Conservation (phyloP, 2,888 invertebrate species). For the Chirona hameri region DNA sequence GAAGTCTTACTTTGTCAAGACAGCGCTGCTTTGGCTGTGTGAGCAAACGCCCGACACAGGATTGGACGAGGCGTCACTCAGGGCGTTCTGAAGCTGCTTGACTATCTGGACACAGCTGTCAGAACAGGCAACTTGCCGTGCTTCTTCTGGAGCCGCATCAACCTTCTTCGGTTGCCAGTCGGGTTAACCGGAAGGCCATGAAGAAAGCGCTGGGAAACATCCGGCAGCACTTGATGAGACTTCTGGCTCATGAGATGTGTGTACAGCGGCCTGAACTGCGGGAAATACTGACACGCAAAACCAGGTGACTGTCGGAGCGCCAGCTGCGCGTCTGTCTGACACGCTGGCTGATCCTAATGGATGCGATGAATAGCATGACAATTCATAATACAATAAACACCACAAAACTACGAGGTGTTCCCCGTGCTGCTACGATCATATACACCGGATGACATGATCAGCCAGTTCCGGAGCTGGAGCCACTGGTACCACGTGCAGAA, state of each 20-base stretch:
- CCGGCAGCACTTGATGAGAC: not conserved
- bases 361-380: not conserved
- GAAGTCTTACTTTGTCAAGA: not conserved
- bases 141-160: not conserved
- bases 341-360: not conserved
- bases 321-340: not conserved
- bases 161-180: not conserved
- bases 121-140: not conserved
- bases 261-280: not conserved
- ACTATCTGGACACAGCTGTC: not conserved
- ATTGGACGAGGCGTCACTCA: not conserved
- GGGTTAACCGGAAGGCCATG: not conserved
- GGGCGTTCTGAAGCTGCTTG: not conserved
- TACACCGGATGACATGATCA: not conserved
- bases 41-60: not conserved
- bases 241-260: not conserved
- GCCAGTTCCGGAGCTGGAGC: not conserved
- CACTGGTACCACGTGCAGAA: not conserved
- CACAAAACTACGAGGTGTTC: not conserved
- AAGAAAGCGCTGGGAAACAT: not conserved
- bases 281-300: not conserved
- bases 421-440: not conserved
- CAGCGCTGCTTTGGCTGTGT: not conserved
- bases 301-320: not conserved
- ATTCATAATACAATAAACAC: not conserved